These are phyloP conservation scores for Leuciscus idus DNA, from an alignment of 2,113 vertebrate genomes.

Conservation along the genomic window DNA sequence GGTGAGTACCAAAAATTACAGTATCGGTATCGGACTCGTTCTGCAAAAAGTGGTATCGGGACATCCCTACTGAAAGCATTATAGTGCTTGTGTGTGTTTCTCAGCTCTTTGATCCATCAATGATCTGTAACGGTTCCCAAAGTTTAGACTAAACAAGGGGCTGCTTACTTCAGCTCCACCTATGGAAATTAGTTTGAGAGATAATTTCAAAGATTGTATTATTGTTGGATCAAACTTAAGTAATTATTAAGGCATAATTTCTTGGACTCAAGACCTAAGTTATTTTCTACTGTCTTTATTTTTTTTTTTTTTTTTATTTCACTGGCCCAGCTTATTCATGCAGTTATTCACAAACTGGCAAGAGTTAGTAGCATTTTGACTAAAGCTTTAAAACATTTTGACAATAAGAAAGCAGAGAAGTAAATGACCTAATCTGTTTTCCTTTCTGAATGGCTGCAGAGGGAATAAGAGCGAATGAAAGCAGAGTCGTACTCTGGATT, in stretches of 20 bases:
- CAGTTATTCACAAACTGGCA: not conserved
- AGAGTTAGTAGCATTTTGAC: not conserved
- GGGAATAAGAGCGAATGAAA: slow-evolving; percentile 14
- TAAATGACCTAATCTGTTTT: slow-evolving; percentile 37
- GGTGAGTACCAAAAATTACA: too few species aligned
- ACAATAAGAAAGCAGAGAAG: not conserved
- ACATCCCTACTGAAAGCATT: not conserved
- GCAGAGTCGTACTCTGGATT: not conserved
- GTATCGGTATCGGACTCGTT: too few species aligned
- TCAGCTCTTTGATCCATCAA: not conserved
- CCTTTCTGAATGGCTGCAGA: slow-evolving; percentile 26
- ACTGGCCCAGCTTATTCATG: slow-evolving; percentile 6
- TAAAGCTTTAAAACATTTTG: slow-evolving; percentile 1
- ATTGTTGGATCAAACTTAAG: not conserved
- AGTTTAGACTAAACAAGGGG: not conserved
- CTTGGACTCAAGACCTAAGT: not conserved
- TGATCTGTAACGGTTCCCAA: not conserved
- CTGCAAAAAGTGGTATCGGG: too few species aligned
- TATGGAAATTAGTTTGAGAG: not conserved
- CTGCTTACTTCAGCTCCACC: not conserved
- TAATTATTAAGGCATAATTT: not conserved
- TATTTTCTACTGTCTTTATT: not conserved
- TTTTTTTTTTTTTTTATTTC: not conserved
- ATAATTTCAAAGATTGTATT: not conserved
- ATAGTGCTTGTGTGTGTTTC: not conserved